Evolutionary conservation across 2,797 vertebrate species (phyloP), one percentile per base, ranked within the genome.

Genomic region (Catostomus latipinnis): DNA sequence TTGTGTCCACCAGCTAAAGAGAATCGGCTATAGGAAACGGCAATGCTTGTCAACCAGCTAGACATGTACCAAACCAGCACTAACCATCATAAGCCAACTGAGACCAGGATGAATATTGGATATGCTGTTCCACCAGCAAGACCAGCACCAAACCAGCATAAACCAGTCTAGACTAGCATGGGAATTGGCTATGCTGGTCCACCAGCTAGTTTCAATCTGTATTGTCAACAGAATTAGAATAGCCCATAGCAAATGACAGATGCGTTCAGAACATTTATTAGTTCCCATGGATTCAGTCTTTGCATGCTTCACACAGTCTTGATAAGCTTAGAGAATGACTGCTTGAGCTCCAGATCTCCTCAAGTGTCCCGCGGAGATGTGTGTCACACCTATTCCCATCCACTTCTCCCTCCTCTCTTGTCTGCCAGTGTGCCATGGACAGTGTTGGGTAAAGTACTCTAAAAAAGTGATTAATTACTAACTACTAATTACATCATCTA

Each of bases 381-480:
- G n/a, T 46, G 12, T 65, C 62, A 65, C 62, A 65, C 62, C 43
- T 46, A 46, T 65, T 45, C 43, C 43, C 13, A 65, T 46, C 43
- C 22, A 50, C 49, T 46, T 34, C 45, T 45, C 68, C 4, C 16
- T 67, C 22, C 61, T 54, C 68, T 49, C 13, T 69, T 14, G 48
- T 74, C 54, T 16, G n/a, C 71, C n/a, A 48, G 56, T 49, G 74
- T 63, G 52, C 12, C 6, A 63, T 62, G 58, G 34, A 34, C 34
- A 34, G 34, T 34, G 34, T 34, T 34, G 34, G 34, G 34, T 34
- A 34, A 34, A 4, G 2, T 34, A 34, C 34, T 34, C 34, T 34
- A 34, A 34, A 34, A 34, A 34, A 34, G 34, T 34, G 4, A 34
- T 34, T 34, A 34, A 34, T 34, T 34, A 34, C 34, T 34, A 34